Base-by-base conservation (phyloP, 2,797 vertebrate species). In the Sebastes steindachneri region DNA sequence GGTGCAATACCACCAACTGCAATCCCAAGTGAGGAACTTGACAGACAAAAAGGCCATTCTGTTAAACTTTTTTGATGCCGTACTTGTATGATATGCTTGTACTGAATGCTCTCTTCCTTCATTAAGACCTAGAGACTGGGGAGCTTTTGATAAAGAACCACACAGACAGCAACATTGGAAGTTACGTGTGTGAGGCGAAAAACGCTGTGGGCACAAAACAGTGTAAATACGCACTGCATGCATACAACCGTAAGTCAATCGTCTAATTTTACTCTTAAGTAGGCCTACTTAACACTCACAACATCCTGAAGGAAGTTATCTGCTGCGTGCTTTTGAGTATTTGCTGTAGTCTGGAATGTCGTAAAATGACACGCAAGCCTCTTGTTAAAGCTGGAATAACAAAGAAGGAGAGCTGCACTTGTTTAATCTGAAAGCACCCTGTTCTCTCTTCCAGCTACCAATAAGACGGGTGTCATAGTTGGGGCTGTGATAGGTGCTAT, bases 401-500 rank as follows among this genome's bases (percentile, higher is more conserved):
- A 53, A 53, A 51, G 59, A 53, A 19, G n/a, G 9, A 37, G 8
- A 68, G 41, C 21, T n/a, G 54, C 53, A 41, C 35, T 51, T 55
- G 31, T 86, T 75, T 80, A 63, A 86, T 67, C 70, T 73, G 37
- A 68, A 28, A 63, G 21, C 51, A 12, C 19, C 5, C 3, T 11
- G 3, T 88, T 25, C 9, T 9, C 12, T 90, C 88, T 77, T 90
- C 12, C 54, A 97, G 97, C 96, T 2, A 86, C 87, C 64, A 88
- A 92, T 83, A 95, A 94, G 41, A 90, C 80, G 0, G 97, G 97
- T n/a, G 84, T 98, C 80, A 98, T 99, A 33, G 93, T 89, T 0
- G 97, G 97, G 7, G 95, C 96, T 1, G 96, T 99, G 79, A 95
- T 99, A 57, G 97, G 97, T 11, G 94, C 96, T 3, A 72, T 99